Conservation (phyloP, 2,888 invertebrate species). For the Rhyacophila evoluta region DNA sequence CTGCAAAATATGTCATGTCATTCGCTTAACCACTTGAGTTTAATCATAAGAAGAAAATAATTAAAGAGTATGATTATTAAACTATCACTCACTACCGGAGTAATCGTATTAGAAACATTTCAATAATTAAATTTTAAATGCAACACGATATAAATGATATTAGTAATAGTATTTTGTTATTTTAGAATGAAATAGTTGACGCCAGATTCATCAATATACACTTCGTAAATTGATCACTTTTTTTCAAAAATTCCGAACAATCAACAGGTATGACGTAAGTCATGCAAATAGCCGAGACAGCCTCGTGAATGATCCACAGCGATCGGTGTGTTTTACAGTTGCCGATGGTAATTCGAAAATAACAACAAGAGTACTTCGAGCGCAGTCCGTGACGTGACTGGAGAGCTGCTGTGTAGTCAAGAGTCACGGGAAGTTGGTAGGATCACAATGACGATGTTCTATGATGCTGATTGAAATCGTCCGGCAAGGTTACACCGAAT, state of each 20-base stretch:
- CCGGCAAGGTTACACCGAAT: slow-evolving; percentile 1
- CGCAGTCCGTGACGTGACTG: neutral
- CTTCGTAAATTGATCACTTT: too few relatives aligned
- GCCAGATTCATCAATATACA: too few relatives aligned
- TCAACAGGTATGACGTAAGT: neutral
- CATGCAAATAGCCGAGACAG: neutral
- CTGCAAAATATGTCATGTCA: too few relatives aligned
- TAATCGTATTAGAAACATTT: too few relatives aligned
- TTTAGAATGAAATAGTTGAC: too few relatives aligned
- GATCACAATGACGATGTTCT: neutral
- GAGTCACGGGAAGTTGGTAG: neutral
- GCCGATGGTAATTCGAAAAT: neutral
- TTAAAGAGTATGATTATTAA: too few relatives aligned
- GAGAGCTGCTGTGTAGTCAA: neutral
- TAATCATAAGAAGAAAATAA: too few relatives aligned
- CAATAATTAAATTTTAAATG: too few relatives aligned
- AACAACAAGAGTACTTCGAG: neutral
- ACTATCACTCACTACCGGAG: too few relatives aligned
- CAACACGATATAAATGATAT: too few relatives aligned
- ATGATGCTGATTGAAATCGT: neutral
- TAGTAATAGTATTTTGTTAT: too few relatives aligned
- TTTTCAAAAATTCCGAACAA: neutral
- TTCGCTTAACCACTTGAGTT: too few relatives aligned
- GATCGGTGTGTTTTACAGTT: neutral
- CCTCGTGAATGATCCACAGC: neutral